Evolutionary conservation across 2,888 invertebrate species (phyloP), one percentile per base, ranked within the genome.

Genomic region (Cabera pusaria): DNA sequence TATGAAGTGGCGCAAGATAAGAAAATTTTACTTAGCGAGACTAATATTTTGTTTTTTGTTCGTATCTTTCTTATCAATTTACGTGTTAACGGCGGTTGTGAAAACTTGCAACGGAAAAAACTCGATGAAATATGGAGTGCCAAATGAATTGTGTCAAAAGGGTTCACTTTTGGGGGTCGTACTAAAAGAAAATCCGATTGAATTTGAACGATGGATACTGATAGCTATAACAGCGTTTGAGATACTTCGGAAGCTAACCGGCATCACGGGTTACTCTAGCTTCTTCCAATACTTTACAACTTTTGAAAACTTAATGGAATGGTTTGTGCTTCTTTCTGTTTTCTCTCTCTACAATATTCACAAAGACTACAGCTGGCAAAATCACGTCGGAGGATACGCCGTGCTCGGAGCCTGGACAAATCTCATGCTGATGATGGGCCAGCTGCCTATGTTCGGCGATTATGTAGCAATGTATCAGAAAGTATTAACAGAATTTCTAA

Each of bases 401-500:
- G 95, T 96, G 0, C 82, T 96, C 1, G 93, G 95, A 19, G 96
- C 95, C 5, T 96, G 96, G 96, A 95, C 95, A 1, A 96, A 96
- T 73, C 88, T 96, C 7, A 96, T 96, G 95, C 71, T 96, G 29
- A 95, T 96, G 94, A 94, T 97, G 69, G 97, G 97, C 2, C 95
- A 96, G 60, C 80, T 97, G 26, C 97, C 97, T 0, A 92, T 96
- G 72, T 95, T 97, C 60, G 97, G 96, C 21, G 94, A 96, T 14
- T 97, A 97, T 66, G 96, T 97, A 0, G 96, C 96, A 0, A 96
- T 96, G 96, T 96, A 96, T 56, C 96, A 95, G 1, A 93, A 95
- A 69, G 96, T 96, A 0, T 93, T 95, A 56, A 94, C 93, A 1
- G 96, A 96, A 76, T 96, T 96, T 56, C 92, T 95, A 10, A 95